Evolutionary conservation across 2,888 invertebrate genomes (phyloP), one percentile per base, ranked within the genome.

Genomic region (Oxyteleia sp.): DNA sequence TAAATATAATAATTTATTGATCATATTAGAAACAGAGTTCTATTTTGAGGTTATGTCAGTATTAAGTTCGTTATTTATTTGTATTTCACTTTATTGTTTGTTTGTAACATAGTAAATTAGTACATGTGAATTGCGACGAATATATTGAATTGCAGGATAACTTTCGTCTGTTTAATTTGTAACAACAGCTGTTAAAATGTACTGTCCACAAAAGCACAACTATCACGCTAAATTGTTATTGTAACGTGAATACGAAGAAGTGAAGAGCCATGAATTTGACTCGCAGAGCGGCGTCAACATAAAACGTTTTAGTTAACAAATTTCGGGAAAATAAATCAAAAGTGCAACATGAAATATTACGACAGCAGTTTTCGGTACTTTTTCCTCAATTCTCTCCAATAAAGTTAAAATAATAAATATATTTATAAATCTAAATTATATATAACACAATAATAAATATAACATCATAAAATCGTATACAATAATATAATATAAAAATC

Each of bases 171-270:
- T 63, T 72, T 51, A 74, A 47, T 55, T 74, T 63, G 45, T 74
- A 74, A 63, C 64, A 47, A 47, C 29, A 41, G 57, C 45, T 66
- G 66, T 75, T 64, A 66, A 66, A 75, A 35, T 45, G 47, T 45
- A 74, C 64, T 66, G 47, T 29, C 53, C 64, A 47, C 47, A 55
- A 75, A 75, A 66, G 47, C 49, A 10, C 13, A 35, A 10, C 53
- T 53, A 35, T 64, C 53, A 66, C 57, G 55, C 38, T 57, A 66
- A 76, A 66, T 66, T 76, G 74, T 76, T 75, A 43, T 57, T 76
- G 29, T n/a, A 41, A 59, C 66, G 59, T 76, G 66, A 66, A 76
- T 51, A 49, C 38, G 59, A 76, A 76, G 32, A 38, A 16, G 38
- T 45, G 74, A 64, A 74, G 45, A 55, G 63, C 20, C 55, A 35